phyloP scores from a whole-genome alignment of 2,113 vertebrate genomes.

The Gallinago undulata region DNA sequence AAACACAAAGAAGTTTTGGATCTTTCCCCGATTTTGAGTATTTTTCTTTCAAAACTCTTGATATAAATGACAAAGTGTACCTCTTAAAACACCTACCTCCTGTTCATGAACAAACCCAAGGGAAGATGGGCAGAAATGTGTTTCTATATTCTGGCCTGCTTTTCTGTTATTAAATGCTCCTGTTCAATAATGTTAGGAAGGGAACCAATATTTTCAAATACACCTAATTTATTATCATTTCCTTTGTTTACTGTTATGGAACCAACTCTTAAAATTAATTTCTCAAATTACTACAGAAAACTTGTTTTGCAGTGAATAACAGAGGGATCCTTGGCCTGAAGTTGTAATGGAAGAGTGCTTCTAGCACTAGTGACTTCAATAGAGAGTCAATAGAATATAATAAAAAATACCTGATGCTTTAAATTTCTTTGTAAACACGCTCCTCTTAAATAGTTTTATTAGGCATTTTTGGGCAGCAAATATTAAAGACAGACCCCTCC shows the following conservation, averaged over 20 bases:
- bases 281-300: not conserved
- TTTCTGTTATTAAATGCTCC: not conserved
- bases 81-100: slow-evolving; percentile 22
- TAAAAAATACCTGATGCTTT: not conserved
- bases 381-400: not conserved
- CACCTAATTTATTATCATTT: not conserved
- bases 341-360: not conserved
- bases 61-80: not conserved
- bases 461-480: not conserved
- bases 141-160: not conserved
- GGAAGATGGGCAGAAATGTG: not conserved
- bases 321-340: not conserved
- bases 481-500: not conserved
- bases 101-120: slow-evolving; percentile 37
- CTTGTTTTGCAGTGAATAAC: not conserved
- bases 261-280: not conserved
- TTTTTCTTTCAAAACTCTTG: not conserved
- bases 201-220: not conserved
- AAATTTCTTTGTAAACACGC: not conserved
- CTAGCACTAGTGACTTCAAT: not conserved
- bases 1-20: not conserved
- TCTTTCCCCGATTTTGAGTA: not conserved
- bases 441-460: not conserved
- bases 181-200: slow-evolving; percentile 16
- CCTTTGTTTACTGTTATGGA: not conserved